phyloP scores from a whole-genome alignment of 2,888 invertebrate genomes.

The Lumbricus terrestris region DNA sequence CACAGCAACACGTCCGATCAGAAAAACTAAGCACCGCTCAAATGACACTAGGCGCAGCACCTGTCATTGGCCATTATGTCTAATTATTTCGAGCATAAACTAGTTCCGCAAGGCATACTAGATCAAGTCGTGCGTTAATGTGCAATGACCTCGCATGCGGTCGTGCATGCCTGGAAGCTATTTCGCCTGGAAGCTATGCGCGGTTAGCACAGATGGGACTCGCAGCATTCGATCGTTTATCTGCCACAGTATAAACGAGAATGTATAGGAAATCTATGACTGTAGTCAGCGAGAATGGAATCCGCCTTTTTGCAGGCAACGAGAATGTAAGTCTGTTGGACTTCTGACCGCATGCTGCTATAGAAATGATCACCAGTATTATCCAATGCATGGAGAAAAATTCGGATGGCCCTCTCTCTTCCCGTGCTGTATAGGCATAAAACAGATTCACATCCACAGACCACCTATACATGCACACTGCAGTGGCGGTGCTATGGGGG shows the following conservation, averaged over 20 bases:
- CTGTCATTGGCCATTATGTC: neutral
- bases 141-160: neutral
- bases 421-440: neutral
- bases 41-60: neutral
- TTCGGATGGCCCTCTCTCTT: no score
- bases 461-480: neutral
- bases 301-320: neutral
- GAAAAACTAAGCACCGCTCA: neutral
- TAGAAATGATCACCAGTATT: neutral
- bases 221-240: neutral
- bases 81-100: neutral
- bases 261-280: neutral
- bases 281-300: neutral
- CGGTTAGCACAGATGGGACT: neutral
- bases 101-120: neutral
- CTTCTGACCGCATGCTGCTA: neutral
- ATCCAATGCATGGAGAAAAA: neutral
- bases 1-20: neutral
- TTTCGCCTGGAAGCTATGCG: neutral
- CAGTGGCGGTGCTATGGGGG: no score
- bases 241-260: neutral
- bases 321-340: neutral
- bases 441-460: neutral
- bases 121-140: neutral
- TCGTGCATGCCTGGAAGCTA: neutral